Conservation (phyloP, 1,140 invertebrate species). For the Pseudoatta argentina region DNA sequence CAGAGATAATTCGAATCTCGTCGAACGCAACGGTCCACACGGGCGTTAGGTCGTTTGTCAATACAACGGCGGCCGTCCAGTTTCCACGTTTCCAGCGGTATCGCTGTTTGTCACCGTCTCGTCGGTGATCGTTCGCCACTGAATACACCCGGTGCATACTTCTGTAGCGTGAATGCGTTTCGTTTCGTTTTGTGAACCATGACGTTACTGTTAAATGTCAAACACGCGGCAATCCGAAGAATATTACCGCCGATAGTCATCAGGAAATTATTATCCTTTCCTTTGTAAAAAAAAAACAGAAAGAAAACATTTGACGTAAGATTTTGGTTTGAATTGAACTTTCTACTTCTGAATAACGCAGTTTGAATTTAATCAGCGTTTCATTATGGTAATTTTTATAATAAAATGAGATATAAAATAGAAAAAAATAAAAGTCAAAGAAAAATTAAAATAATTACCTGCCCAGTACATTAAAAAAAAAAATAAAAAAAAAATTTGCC, state of each 20-base stretch:
- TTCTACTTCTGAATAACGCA: neutral
- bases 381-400: neutral
- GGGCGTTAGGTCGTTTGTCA: constrained; percentile 85
- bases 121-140: constrained; percentile 72
- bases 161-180: constrained; percentile 54
- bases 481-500: neutral
- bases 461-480: neutral
- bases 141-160: constrained; percentile 67
- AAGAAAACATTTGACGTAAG: neutral
- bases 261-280: neutral
- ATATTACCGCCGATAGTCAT: constrained; percentile 27
- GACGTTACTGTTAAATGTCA: constrained; percentile 57
- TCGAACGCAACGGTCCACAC: constrained; percentile 84
- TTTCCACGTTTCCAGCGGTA: constrained; percentile 78
- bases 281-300: neutral
- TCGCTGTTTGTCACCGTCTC: constrained; percentile 83
- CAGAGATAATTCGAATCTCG: constrained; percentile 87
- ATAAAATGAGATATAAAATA: neutral
- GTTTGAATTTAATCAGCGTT: neutral
- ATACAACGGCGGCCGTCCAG: constrained; percentile 83
- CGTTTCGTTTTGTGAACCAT: constrained; percentile 65
- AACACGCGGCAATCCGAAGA: constrained; percentile 36
- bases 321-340: neutral
- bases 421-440: neutral
- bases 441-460: neutral